phyloP scores from a whole-genome alignment of 1,140 invertebrate genomes.

The Aphelenchoides fujianensis region DNA sequence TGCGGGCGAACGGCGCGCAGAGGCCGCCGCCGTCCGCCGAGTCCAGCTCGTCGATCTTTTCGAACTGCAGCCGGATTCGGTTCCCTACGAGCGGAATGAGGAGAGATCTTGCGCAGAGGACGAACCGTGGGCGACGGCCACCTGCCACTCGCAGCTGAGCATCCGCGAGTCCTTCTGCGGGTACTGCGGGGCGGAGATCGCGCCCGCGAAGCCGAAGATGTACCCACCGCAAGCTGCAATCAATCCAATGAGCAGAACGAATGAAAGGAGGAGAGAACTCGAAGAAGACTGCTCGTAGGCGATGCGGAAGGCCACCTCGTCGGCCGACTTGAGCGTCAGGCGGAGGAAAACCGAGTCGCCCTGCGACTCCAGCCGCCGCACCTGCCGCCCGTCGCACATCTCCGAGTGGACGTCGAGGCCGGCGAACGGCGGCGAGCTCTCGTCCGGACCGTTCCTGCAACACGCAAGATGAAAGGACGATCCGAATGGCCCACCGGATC shows the following conservation, averaged over 20 bases:
- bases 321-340: slow-evolving; percentile 48
- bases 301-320: slow-evolving; percentile 58
- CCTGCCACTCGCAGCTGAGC: slow-evolving; percentile 53
- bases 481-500: slow-evolving; percentile 28
- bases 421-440: slow-evolving; percentile 46
- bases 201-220: slow-evolving; percentile 53
- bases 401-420: slow-evolving; percentile 46
- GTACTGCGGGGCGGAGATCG: slow-evolving; percentile 56
- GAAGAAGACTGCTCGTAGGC: slow-evolving; percentile 50
- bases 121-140: slow-evolving; percentile 49
- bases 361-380: slow-evolving; percentile 33
- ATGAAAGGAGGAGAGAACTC: not conserved
- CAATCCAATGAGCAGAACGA: not conserved
- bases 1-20: slow-evolving; percentile 50
- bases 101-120: not conserved
- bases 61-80: slow-evolving; percentile 41
- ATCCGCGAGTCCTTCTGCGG: slow-evolving; percentile 52
- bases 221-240: slow-evolving; percentile 64
- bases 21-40: slow-evolving; percentile 52
- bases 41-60: slow-evolving; percentile 46
- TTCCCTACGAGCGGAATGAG: slow-evolving; percentile 44
- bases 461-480: not conserved
- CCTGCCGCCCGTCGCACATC: slow-evolving; percentile 41
- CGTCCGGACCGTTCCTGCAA: slow-evolving; percentile 43
- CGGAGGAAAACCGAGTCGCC: slow-evolving; percentile 50